Evolutionary conservation across 2,888 invertebrate genomes (phyloP).

Genomic region (Drosophila infuscata): DNA sequence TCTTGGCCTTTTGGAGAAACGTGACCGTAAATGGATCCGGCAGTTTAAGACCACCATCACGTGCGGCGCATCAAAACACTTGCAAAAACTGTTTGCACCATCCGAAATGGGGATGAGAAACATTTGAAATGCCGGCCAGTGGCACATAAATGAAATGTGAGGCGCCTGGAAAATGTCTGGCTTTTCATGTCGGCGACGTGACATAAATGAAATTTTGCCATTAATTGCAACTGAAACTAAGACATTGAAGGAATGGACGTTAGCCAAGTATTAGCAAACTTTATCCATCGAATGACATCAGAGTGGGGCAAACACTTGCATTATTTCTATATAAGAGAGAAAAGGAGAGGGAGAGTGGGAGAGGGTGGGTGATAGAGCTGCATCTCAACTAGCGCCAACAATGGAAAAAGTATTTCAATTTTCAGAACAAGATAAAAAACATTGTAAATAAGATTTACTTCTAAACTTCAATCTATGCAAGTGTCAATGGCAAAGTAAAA

Average conservation of each 20-base stretch:
- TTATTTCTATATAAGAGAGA: constrained; percentile 1
- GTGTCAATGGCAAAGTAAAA: constrained; percentile 40
- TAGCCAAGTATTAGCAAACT: constrained; percentile 31
- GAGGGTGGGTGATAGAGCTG: background rate
- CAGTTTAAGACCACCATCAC: constrained; percentile 70
- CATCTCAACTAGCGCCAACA: constrained; percentile 30
- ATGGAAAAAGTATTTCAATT: constrained; percentile 70
- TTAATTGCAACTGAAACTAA: constrained; percentile 57
- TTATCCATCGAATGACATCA: constrained; percentile 43
- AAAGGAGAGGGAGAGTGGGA: rapidly evolving
- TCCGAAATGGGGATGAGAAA: constrained; percentile 52
- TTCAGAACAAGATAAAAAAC: constrained; percentile 55
- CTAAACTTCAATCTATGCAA: constrained; percentile 49
- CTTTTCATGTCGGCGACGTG: constrained; percentile 61
- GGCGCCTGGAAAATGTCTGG: constrained; percentile 39
- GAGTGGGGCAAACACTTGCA: constrained; percentile 22
- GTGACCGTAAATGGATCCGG: constrained; percentile 56
- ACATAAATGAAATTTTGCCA: constrained; percentile 68
- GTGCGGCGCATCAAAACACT: constrained; percentile 64
- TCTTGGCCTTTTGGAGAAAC: constrained; percentile 31
- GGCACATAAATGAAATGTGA: constrained; percentile 14
- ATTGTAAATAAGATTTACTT: constrained; percentile 56
- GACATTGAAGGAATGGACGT: constrained; percentile 18
- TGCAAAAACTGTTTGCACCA: constrained; percentile 55
- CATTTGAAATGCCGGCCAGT: constrained; percentile 41